phyloP scores from a whole-genome alignment of 2,797 vertebrate species.

The Cossypha heuglini region DNA sequence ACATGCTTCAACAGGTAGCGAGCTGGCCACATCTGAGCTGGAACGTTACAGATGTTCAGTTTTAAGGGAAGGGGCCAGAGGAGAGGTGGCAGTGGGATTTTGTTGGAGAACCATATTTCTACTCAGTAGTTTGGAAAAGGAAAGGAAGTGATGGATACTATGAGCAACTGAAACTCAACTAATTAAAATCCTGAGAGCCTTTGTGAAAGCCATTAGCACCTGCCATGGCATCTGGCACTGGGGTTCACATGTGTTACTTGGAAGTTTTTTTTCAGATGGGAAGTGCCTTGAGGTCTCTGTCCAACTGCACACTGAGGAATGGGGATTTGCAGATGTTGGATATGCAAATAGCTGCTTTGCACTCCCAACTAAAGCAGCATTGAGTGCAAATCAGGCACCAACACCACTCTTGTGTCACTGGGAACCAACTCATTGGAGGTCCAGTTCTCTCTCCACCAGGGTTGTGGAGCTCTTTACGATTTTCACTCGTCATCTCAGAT shows the following conservation, averaged over 20 bases:
- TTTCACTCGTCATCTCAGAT: neutral
- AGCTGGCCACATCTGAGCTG: neutral
- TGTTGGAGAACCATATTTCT: neutral
- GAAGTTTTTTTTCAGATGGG: neutral
- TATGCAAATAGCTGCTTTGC: neutral
- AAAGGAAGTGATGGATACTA: neutral
- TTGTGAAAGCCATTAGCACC: conserved; percentile 46
- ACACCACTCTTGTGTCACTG: neutral
- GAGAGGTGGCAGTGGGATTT: neutral
- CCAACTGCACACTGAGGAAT: neutral
- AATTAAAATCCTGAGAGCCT: conserved; percentile 25
- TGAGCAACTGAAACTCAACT: neutral
- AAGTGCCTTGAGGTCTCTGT: neutral
- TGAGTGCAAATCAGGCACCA: neutral
- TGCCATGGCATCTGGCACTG: neutral
- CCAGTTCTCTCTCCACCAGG: neutral
- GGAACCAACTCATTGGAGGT: neutral
- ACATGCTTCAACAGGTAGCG: fast-evolving
- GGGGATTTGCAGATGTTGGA: neutral
- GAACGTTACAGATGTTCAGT: neutral
- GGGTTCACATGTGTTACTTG: neutral
- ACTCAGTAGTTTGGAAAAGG: neutral
- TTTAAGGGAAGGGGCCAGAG: neutral
- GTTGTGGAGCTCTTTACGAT: neutral
- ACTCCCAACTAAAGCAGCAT: neutral